These are phyloP conservation scores for Amblyornis subalaris DNA, from an alignment of 2,113 vertebrate species.

Conservation along the genomic window DNA sequence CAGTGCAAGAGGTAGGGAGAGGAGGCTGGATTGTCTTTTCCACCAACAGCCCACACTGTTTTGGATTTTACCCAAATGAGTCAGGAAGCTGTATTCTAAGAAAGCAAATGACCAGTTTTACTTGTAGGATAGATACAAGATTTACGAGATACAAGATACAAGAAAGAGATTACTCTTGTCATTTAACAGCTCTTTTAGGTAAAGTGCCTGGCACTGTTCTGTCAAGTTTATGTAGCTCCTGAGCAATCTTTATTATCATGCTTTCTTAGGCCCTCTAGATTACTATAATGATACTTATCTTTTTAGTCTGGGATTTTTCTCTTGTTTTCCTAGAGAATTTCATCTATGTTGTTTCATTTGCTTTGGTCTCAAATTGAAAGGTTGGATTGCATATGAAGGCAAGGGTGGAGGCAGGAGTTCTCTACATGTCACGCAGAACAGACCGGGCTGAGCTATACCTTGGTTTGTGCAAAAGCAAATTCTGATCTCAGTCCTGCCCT, in stretches of 20 bases:
- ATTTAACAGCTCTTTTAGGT: background rate
- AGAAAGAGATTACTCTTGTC: background rate
- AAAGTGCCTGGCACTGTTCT: background rate
- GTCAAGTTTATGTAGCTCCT: background rate
- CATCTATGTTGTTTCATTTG: background rate
- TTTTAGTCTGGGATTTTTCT: background rate
- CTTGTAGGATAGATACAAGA: background rate
- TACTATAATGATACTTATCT: background rate
- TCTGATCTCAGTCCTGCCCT: background rate
- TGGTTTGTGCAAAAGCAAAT: background rate
- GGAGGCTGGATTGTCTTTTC: background rate
- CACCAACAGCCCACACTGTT: background rate
- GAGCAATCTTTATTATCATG: background rate
- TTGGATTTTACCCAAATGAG: background rate
- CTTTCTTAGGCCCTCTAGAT: background rate
- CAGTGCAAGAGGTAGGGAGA: background rate
- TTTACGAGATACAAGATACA: background rate
- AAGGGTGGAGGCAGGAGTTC: background rate
- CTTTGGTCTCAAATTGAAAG: background rate
- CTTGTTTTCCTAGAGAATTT: background rate
- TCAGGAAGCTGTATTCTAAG: background rate
- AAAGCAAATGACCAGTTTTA: background rate
- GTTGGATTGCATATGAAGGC: background rate
- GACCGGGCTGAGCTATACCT: background rate
- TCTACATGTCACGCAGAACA: background rate